A percentile compares a stretch with the other conserved stretches of the same genome.
Conservation (phyloP, 2,888 invertebrate species). For the Habroteleia sp. region DNA sequence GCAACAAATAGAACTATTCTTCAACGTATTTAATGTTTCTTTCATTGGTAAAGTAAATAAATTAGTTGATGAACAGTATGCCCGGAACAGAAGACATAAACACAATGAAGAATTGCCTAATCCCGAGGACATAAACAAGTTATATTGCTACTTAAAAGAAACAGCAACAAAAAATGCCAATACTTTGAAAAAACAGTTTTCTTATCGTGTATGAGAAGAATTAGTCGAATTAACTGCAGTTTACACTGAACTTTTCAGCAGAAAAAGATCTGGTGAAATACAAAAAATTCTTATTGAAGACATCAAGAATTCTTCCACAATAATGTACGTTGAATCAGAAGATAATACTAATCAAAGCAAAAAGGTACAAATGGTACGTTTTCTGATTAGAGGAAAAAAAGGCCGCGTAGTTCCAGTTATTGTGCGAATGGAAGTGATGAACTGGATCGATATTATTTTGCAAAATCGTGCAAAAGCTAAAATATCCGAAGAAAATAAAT, state of each 20-base stretch:
- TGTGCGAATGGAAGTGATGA: neutral
- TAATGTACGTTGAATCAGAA: neutral
- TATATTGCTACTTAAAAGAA: neutral
- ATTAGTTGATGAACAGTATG: slow-evolving; percentile 24
- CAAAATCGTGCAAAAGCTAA: too few relatives aligned
- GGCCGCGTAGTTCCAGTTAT: slow-evolving; percentile 11
- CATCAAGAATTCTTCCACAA: neutral
- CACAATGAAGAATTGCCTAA: slow-evolving; percentile 14
- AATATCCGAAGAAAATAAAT: too few relatives aligned
- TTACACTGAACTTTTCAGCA: slow-evolving; percentile 14
- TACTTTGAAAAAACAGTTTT: neutral
- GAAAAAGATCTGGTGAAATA: slow-evolving; percentile 21
- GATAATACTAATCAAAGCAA: neutral
- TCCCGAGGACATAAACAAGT: neutral
- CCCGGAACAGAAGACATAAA: slow-evolving; percentile 7
- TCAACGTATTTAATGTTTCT: slow-evolving; percentile 13
- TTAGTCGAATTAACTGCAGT: slow-evolving; percentile 11
- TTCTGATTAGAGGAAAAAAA: slow-evolving; percentile 19
- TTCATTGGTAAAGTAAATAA: slow-evolving; percentile 7
- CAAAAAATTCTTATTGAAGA: neutral
- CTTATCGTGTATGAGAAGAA: neutral
- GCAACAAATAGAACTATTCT: slow-evolving; percentile 34
- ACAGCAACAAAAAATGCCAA: neutral
- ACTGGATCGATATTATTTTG: slow-evolving; percentile 12
- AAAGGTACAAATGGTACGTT: neutral